These are phyloP conservation scores for Thomomys bottae DNA, from an alignment of 2,113 vertebrate genomes.

Conservation along the genomic window DNA sequence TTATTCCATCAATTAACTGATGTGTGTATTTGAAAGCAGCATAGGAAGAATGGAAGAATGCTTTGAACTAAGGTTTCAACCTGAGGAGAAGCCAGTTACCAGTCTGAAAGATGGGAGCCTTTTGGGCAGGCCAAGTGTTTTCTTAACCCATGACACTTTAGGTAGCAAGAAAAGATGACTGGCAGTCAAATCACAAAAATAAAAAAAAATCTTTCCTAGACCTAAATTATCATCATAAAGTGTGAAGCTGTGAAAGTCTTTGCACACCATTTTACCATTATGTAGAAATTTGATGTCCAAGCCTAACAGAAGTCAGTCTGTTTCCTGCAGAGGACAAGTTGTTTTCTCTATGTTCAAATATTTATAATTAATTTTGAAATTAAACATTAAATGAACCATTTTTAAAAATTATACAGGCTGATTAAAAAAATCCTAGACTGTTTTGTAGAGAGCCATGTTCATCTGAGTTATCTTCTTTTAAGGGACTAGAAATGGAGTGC, in stretches of 20 bases:
- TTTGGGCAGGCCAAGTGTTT: background rate
- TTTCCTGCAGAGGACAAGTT: background rate
- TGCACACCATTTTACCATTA: background rate
- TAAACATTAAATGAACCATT: conserved; percentile 17
- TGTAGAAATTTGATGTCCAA: conserved; percentile 3
- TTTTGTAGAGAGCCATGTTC: conserved; percentile 3
- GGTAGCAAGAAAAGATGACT: background rate
- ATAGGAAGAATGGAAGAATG: background rate
- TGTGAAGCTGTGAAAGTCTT: background rate
- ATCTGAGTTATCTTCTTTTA: conserved; percentile 6
- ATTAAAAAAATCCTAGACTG: background rate
- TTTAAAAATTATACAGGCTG: background rate
- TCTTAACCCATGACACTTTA: background rate
- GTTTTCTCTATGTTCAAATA: background rate
- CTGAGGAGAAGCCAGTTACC: background rate
- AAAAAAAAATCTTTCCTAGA: no score
- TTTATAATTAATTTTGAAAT: conserved; percentile 6
- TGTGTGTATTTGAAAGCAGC: background rate
- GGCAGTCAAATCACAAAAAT: background rate
- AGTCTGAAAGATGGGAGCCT: background rate
- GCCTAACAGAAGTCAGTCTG: background rate
- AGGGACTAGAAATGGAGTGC: background rate
- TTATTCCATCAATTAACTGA: fast-evolving
- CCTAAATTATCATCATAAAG: background rate
- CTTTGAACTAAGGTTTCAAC: background rate